Percentiles rank a stretch among this genome's conserved stretches.
Conservation (phyloP, 2,797 vertebrate species). For the Borostomias antarcticus region DNA sequence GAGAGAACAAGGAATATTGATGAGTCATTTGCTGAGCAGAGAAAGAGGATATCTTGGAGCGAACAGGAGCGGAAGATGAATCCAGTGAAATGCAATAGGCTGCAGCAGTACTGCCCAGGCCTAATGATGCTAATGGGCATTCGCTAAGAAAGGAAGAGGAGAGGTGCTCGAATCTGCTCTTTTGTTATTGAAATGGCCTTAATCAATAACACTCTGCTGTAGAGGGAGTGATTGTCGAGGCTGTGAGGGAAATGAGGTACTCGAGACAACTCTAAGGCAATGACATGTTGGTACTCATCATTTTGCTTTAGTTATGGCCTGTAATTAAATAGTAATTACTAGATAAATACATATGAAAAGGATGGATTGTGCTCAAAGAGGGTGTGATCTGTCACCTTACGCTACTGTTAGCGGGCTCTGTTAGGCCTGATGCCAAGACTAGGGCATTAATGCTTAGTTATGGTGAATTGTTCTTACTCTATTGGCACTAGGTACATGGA, state of each 20-base stretch:
- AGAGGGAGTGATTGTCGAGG: constrained; percentile 12
- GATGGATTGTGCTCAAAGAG: too few species aligned
- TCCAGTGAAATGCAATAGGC: constrained; percentile 73
- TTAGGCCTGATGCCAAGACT: too few species aligned
- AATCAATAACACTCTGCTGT: constrained; percentile 18
- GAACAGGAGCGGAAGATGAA: constrained; percentile 40
- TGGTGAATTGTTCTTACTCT: too few species aligned
- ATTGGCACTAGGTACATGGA: too few species aligned
- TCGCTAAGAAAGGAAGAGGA: constrained; percentile 74
- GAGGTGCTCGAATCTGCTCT: constrained; percentile 54
- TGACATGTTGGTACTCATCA: not conserved
- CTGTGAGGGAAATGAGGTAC: constrained; percentile 26
- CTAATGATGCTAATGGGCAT: constrained; percentile 73
- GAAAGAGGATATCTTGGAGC: constrained; percentile 16
- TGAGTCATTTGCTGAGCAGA: constrained; percentile 15
- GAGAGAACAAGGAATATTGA: not conserved
- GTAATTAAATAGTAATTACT: too few species aligned
- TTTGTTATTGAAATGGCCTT: constrained; percentile 22
- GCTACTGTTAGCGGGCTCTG: too few species aligned
- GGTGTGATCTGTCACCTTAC: too few species aligned
- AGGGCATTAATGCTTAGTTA: too few species aligned
- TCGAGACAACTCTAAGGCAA: not conserved
- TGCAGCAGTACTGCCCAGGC: constrained; percentile 68
- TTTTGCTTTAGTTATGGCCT: too few species aligned
- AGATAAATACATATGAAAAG: too few species aligned